Conservation (phyloP, 2,797 vertebrate genomes). For the Sebastes variabilis region DNA sequence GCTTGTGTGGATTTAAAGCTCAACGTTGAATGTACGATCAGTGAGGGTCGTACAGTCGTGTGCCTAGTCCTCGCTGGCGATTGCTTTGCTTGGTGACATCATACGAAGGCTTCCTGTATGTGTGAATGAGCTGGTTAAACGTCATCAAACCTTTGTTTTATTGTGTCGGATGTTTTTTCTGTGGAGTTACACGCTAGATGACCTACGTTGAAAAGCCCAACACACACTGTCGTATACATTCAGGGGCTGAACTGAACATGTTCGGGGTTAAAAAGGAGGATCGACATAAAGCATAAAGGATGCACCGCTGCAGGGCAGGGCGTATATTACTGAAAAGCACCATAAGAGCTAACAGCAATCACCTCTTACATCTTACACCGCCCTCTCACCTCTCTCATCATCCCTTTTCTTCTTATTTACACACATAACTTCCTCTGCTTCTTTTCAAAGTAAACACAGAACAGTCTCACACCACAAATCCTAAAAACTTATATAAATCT, state of each 20-base stretch:
- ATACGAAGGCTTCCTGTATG: not conserved
- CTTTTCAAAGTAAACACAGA: not conserved
- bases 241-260: slow-evolving; percentile 17
- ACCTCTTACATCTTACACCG: not conserved
- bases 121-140: slow-evolving; percentile 15
- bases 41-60: not conserved
- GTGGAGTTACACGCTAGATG: not conserved
- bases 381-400: not conserved
- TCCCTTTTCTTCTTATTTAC: not conserved
- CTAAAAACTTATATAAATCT: not conserved
- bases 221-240: slow-evolving; percentile 6
- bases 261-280: slow-evolving; percentile 43
- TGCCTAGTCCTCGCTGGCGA: not conserved
- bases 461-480: not conserved
- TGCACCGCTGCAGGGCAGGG: slow-evolving; percentile 27
- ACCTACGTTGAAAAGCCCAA: slow-evolving; percentile 12
- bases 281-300: slow-evolving; percentile 24
- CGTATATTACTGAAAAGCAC: slow-evolving; percentile 27
- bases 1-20: not conserved
- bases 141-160: slow-evolving; percentile 15
- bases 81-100: slow-evolving; percentile 5
- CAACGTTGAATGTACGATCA: slow-evolving; percentile 7
- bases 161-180: not conserved
- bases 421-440: not conserved
- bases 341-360: slow-evolving; percentile 40